A percentile compares a stretch with the other conserved stretches of the same genome.
phyloP scores from a whole-genome alignment of 2,888 invertebrate genomes.

The Alcis repandata region DNA sequence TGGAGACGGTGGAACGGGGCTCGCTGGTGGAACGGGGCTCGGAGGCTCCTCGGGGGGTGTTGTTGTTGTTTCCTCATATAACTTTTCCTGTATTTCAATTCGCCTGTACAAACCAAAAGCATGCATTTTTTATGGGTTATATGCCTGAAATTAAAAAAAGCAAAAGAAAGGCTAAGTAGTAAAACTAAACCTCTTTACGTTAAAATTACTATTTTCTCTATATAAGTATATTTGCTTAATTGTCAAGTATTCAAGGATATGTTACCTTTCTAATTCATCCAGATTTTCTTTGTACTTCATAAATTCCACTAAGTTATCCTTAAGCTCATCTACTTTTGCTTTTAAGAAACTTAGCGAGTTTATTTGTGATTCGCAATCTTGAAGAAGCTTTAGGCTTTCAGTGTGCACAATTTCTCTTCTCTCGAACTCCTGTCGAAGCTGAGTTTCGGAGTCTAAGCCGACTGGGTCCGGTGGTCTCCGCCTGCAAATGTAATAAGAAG shows the following conservation, averaged over 20 bases:
- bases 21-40: conserved; percentile 70
- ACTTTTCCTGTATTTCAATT: too few species aligned
- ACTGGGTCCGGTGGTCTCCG: neutral
- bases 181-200: too few species aligned
- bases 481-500: conserved; percentile 6
- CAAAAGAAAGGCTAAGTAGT: too few species aligned
- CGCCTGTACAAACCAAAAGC: neutral
- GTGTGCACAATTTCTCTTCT: conserved; percentile 24
- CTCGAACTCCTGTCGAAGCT: conserved; percentile 12
- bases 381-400: conserved; percentile 27
- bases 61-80: too few species aligned
- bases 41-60: conserved; percentile 47
- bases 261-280: conserved; percentile 55
- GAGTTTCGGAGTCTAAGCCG: neutral
- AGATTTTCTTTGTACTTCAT: conserved; percentile 52
- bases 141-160: too few species aligned
- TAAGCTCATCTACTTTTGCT: conserved; percentile 51
- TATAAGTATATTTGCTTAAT: too few species aligned
- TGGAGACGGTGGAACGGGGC: conserved; percentile 73
- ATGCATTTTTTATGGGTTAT: too few species aligned
- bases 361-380: conserved; percentile 23
- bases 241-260: neutral
- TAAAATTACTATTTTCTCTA: too few species aligned
- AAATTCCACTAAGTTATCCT: conserved; percentile 63
- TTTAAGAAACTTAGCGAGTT: conserved; percentile 47